Conservation (phyloP, 2,888 invertebrate species). For the Chelonus formosanus region DNA sequence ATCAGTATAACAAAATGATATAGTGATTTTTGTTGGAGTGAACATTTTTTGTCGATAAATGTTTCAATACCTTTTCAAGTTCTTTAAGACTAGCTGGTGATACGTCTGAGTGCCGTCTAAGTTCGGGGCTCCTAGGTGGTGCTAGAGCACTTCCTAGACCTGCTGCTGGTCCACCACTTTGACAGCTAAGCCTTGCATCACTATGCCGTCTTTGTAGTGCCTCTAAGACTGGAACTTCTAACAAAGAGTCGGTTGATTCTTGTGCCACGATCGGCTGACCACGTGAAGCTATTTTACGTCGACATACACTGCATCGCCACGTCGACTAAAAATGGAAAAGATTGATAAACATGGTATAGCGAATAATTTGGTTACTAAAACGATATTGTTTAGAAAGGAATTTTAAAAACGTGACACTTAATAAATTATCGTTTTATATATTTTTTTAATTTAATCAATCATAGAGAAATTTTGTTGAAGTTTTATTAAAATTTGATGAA, state of each 20-base stretch:
- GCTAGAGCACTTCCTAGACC: conserved; percentile 73
- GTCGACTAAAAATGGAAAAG: conserved; percentile 68
- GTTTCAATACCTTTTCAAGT: conserved; percentile 77
- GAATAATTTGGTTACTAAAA: no score
- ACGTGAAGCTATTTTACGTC: conserved; percentile 82
- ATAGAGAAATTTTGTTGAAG: no score
- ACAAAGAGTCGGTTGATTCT: conserved; percentile 84
- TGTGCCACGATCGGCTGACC: conserved; percentile 76
- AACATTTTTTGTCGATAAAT: conserved; percentile 9
- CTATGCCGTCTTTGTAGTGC: conserved; percentile 83
- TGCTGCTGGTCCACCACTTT: conserved; percentile 59
- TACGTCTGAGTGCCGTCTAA: conserved; percentile 85
- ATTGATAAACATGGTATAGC: no score
- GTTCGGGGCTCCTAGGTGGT: conserved; percentile 85
- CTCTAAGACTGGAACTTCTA: conserved; percentile 83
- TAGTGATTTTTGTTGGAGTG: background rate
- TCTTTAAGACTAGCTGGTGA: conserved; percentile 88
- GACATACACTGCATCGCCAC: conserved; percentile 91
- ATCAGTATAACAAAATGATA: background rate
- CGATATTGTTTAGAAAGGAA: no score
- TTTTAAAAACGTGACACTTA: no score
- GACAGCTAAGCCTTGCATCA: conserved; percentile 75
- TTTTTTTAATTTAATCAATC: no score
- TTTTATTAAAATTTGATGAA: no score
- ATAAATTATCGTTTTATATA: no score